These are phyloP conservation scores for Camponotus floridanus DNA, from an alignment of 1,140 invertebrate species.

Conservation along the genomic window DNA sequence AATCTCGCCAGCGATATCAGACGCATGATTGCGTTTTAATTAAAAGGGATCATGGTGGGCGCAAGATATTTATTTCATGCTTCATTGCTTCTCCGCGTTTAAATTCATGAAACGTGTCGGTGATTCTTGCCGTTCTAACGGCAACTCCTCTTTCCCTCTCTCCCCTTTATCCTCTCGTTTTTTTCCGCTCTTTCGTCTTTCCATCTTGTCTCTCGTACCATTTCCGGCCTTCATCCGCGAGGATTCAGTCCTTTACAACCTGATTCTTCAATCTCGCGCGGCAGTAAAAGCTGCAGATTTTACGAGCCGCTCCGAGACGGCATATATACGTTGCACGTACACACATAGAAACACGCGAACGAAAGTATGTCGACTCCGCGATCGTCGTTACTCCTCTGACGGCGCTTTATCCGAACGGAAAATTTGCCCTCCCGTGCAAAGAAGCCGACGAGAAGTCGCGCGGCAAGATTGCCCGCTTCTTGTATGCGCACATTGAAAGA, in stretches of 20 bases:
- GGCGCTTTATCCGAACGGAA: conserved; percentile 50
- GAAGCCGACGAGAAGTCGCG: conserved; percentile 47
- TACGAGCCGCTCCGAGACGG: conserved; percentile 70
- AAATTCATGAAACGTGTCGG: conserved; percentile 75
- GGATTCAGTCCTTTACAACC: conserved; percentile 77
- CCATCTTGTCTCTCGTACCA: conserved; percentile 46
- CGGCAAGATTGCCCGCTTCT: conserved; percentile 59
- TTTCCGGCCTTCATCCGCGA: conserved; percentile 63
- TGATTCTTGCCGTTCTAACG: conserved; percentile 39
- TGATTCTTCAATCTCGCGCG: conserved; percentile 80
- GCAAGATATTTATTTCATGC: conserved; percentile 83
- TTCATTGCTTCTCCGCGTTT: conserved; percentile 71
- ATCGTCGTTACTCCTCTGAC: conserved; percentile 48
- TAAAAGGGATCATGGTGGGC: conserved; percentile 78
- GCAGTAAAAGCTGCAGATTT: conserved; percentile 81
- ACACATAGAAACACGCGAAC: conserved; percentile 21
- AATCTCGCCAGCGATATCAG: conserved; percentile 75
- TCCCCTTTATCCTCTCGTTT: conserved; percentile 31
- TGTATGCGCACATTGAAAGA: conserved; percentile 43
- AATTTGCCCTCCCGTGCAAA: conserved; percentile 55
- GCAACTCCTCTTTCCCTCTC: neutral
- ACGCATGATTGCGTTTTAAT: conserved; percentile 82
- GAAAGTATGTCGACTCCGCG: conserved; percentile 56
- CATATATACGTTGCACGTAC: conserved; percentile 27
- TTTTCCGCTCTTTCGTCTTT: conserved; percentile 35